These are phyloP conservation scores for Maniola hyperantus DNA, from an alignment of 2,888 invertebrate genomes.

Conservation along the genomic window DNA sequence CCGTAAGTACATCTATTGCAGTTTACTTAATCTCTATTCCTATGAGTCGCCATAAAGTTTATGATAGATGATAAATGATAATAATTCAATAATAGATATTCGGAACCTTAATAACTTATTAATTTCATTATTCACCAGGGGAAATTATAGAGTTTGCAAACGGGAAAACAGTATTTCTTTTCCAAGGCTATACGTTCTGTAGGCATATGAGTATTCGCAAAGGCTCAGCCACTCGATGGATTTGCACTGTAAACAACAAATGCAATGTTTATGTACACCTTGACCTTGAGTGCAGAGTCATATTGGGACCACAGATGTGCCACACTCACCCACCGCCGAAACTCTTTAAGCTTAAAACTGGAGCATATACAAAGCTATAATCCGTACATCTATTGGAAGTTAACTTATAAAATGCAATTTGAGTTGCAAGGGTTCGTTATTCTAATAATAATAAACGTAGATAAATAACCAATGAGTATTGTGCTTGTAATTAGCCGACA, in stretches of 20 bases:
- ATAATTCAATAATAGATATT: too few species aligned
- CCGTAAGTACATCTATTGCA: too few species aligned
- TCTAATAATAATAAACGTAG: too few species aligned
- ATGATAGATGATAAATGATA: too few species aligned
- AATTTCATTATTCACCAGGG: constrained; percentile 32
- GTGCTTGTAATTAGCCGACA: too few species aligned
- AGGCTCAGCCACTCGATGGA: constrained; percentile 41
- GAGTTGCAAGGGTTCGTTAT: too few species aligned
- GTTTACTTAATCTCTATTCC: too few species aligned
- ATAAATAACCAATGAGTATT: too few species aligned
- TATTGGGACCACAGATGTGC: constrained; percentile 15
- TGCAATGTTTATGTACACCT: constrained; percentile 44
- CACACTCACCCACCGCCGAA: constrained; percentile 35
- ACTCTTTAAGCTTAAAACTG: constrained; percentile 25
- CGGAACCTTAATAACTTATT: too few species aligned
- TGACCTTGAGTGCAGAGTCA: constrained; percentile 37
- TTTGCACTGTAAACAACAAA: constrained; percentile 41
- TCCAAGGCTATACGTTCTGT: constrained; percentile 42
- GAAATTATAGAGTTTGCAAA: constrained; percentile 36
- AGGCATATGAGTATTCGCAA: constrained; percentile 33
- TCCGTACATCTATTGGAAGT: too few species aligned
- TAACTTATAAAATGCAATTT: too few species aligned
- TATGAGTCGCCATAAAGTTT: too few species aligned
- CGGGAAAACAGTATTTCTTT: constrained; percentile 37
- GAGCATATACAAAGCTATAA: constrained; percentile 22